phyloP scores from a whole-genome alignment of 2,113 vertebrate genomes.

The Zapus hudsonius region DNA sequence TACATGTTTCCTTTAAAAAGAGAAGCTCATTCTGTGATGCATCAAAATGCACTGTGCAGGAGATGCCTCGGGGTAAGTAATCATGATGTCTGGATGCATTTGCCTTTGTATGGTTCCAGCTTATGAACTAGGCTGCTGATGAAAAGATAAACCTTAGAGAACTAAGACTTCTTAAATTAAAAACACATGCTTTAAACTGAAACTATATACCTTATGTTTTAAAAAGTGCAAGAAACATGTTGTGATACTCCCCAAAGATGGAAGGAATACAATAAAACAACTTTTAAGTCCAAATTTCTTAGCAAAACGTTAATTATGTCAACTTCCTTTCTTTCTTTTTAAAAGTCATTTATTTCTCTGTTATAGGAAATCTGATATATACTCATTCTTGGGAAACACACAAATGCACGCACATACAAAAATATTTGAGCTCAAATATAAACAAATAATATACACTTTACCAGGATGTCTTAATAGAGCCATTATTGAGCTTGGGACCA shows the following conservation, averaged over 20 bases:
- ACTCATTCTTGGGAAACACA: not conserved
- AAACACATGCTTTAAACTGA: conserved; percentile 22
- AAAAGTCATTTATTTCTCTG: not conserved
- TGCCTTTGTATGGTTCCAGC: not conserved
- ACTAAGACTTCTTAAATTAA: conserved; percentile 34
- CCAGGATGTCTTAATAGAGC: not conserved
- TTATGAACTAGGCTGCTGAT: not conserved
- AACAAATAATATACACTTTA: not conserved
- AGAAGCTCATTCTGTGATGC: not conserved
- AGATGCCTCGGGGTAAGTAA: not conserved
- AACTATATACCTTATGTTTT: not conserved
- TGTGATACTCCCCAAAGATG: not conserved
- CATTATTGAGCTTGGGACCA: not conserved
- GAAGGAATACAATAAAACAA: not conserved
- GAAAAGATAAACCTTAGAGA: conserved; percentile 48
- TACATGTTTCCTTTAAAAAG: not conserved
- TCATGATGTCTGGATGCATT: not conserved
- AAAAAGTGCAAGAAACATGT: not conserved
- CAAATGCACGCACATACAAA: too few species aligned
- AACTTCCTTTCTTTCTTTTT: not conserved
- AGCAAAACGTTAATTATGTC: not conserved
- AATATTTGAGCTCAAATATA: not conserved
- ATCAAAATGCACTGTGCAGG: not conserved
- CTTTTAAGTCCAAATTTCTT: not conserved
- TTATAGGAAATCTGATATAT: not conserved